Conservation (phyloP, 2,888 invertebrate species). For the Orchesellides sinensis region DNA sequence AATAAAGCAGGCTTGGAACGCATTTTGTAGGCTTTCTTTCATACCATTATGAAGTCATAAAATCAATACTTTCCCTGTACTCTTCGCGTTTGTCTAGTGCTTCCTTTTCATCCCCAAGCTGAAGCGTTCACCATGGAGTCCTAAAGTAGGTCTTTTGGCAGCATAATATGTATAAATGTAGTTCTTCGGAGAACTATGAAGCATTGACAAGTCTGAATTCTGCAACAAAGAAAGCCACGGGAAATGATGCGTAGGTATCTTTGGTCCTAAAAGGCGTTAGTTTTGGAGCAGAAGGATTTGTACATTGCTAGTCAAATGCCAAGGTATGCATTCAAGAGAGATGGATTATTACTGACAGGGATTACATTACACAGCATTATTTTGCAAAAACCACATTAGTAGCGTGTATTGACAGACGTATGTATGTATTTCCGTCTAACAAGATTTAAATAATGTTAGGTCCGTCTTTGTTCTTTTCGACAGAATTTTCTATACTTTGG, state of each 20-base stretch:
- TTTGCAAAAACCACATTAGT: background rate
- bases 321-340: too few relatives aligned
- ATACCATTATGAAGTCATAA: background rate
- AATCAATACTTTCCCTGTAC: background rate
- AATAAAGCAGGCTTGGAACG: background rate
- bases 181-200: too few relatives aligned
- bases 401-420: background rate
- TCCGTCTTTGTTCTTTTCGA: slow-evolving; percentile 1
- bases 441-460: slow-evolving; percentile 29
- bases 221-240: background rate
- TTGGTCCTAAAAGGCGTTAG: too few relatives aligned
- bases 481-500: background rate
- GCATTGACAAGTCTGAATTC: too few relatives aligned
- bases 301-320: background rate
- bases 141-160: background rate
- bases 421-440: slow-evolving; percentile 17
- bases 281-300: background rate
- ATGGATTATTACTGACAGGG: too few relatives aligned
- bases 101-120: background rate
- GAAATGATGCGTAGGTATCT: background rate
- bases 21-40: background rate
- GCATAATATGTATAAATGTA: background rate
- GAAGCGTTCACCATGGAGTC: background rate
- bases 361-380: background rate
- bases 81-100: background rate